Conservation (phyloP, 2,113 vertebrate genomes). For the Bubo scandiacus region DNA sequence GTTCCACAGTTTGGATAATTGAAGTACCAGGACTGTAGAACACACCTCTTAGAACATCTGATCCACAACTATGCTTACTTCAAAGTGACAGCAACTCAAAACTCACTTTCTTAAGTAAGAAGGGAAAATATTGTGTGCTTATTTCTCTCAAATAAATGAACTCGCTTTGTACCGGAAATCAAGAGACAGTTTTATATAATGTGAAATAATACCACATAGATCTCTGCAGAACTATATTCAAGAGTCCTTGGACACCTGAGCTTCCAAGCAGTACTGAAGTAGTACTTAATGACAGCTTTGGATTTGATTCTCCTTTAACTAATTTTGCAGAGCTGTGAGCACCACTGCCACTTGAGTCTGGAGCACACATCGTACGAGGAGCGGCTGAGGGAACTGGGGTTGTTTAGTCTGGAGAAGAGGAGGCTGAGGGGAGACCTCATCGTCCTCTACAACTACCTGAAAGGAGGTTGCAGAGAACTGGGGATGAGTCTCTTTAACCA, state of each 20-base stretch:
- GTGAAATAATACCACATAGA: not conserved
- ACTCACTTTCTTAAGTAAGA: not conserved
- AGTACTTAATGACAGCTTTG: not conserved
- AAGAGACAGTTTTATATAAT: not conserved
- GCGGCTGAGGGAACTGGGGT: no score
- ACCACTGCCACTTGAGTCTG: not conserved
- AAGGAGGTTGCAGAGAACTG: no score
- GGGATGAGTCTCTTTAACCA: no score
- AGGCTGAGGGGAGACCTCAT: no score
- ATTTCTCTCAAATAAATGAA: not conserved
- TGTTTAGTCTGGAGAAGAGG: no score
- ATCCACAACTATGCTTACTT: not conserved
- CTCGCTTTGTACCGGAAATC: not conserved
- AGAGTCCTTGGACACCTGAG: not conserved
- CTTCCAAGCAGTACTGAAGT: not conserved
- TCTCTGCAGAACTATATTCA: not conserved
- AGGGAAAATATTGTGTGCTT: not conserved
- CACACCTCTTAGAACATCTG: not conserved
- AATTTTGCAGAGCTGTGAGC: not conserved
- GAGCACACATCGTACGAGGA: no score
- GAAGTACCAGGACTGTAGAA: not conserved
- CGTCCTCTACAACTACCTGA: no score
- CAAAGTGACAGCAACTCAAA: not conserved
- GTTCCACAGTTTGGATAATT: not conserved
- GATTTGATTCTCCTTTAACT: not conserved